These are phyloP conservation scores for Oxyruncus cristatus DNA, from an alignment of 2,113 vertebrate genomes.

Conservation along the genomic window DNA sequence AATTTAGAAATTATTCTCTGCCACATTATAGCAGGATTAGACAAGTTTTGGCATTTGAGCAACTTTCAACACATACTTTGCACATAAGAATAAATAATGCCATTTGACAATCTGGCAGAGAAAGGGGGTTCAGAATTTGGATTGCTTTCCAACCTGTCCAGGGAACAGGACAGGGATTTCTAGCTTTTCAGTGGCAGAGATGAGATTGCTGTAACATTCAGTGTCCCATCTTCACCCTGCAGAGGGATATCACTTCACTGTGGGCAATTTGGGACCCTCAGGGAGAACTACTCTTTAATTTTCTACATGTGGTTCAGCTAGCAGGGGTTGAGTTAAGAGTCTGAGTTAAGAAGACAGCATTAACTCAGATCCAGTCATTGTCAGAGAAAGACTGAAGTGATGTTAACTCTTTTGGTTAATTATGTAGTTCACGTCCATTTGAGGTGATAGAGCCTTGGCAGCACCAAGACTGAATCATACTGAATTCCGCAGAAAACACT, in stretches of 20 bases:
- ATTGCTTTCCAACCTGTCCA: background rate
- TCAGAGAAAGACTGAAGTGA: background rate
- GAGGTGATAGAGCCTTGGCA: background rate
- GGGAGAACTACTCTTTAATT: background rate
- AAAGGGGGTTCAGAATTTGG: background rate
- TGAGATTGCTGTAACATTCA: background rate
- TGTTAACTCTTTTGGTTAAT: background rate
- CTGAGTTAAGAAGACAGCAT: background rate
- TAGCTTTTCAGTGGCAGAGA: background rate
- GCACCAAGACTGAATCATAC: background rate
- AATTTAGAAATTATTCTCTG: slow-evolving; percentile 23
- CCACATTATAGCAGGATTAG: background rate
- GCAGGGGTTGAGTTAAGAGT: background rate
- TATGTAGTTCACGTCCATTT: background rate
- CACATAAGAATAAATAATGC: background rate
- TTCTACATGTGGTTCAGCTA: background rate
- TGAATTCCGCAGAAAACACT: background rate
- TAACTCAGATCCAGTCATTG: background rate
- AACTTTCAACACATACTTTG: background rate
- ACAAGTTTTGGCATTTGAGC: background rate
- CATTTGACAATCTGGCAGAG: background rate
- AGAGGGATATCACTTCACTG: background rate
- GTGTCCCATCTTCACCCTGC: background rate
- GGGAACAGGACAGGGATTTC: background rate
- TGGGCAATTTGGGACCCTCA: background rate